Evolutionary conservation across 2,113 vertebrate species (phyloP).

Genomic region (Pterocles burchelli): DNA sequence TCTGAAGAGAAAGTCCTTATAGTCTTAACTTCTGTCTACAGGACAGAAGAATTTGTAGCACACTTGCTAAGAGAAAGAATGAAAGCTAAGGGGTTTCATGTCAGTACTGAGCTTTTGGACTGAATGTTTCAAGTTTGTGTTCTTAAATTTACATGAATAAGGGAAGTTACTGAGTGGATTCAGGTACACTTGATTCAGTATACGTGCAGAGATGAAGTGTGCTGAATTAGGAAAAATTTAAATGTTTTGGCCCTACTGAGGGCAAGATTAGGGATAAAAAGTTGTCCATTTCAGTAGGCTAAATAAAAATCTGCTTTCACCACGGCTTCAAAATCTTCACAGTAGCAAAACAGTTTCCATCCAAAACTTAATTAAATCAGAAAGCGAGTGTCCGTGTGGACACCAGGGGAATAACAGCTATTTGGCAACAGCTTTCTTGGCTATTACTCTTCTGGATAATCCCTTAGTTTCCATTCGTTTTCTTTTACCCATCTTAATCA

Average conservation of each 20-base stretch:
- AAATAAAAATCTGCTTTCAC: neutral
- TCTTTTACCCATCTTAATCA: neutral
- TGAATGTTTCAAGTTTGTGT: neutral
- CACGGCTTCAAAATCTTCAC: neutral
- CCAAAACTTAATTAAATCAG: slow-evolving; percentile 25
- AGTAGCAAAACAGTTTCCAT: neutral
- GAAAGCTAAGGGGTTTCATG: neutral
- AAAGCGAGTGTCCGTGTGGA: neutral
- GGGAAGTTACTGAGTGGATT: neutral
- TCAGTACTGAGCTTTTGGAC: neutral
- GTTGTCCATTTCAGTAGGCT: neutral
- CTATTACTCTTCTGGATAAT: neutral
- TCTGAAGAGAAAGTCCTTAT: neutral
- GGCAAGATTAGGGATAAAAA: neutral
- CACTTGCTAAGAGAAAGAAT: neutral
- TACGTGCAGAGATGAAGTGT: neutral
- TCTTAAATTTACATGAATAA: neutral
- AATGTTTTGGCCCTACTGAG: neutral
- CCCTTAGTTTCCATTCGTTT: neutral
- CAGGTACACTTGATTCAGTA: neutral
- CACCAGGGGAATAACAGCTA: neutral
- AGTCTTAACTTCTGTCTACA: neutral
- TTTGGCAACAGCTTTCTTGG: slow-evolving; percentile 2
- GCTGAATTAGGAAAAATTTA: neutral
- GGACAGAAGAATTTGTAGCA: neutral